phyloP scores from a whole-genome alignment of 2,888 invertebrate species.

The Cosmorhoe ocellata region DNA sequence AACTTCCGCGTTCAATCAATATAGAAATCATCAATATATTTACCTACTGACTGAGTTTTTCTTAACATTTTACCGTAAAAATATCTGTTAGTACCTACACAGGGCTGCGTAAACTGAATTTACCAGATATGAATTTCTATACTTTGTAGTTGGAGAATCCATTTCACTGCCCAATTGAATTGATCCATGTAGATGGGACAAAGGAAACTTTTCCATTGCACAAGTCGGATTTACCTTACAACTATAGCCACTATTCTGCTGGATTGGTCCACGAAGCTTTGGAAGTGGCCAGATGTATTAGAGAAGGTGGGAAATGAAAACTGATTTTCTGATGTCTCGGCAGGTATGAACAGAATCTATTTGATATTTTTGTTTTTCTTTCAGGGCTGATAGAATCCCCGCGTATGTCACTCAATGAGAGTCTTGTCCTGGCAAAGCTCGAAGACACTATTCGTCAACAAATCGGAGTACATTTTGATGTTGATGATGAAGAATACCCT shows the following conservation, averaged over 20 bases:
- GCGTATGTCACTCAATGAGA: constrained; percentile 84
- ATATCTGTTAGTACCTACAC: too few species aligned
- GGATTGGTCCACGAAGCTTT: constrained; percentile 89
- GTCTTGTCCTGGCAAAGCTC: constrained; percentile 85
- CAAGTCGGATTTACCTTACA: constrained; percentile 73
- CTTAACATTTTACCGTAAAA: too few species aligned
- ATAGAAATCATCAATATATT: neutral
- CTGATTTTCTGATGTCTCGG: neutral
- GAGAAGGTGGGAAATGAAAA: constrained; percentile 43
- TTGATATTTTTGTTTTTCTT: too few species aligned
- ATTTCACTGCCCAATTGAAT: constrained; percentile 86
- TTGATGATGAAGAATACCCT: constrained; percentile 56
- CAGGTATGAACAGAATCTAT: too few species aligned
- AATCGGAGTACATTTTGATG: constrained; percentile 84
- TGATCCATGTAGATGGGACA: constrained; percentile 81
- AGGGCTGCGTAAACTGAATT: too few species aligned
- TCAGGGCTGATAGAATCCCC: constrained; percentile 86
- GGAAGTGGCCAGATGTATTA: constrained; percentile 87
- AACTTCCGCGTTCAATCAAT: too few species aligned
- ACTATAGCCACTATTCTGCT: constrained; percentile 87
- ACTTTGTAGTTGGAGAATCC: constrained; percentile 62
- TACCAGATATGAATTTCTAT: too few species aligned
- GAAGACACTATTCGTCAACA: constrained; percentile 88
- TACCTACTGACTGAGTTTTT: too few species aligned
- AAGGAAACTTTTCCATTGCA: constrained; percentile 84